Evolutionary conservation across 64 coral and sea anemone species (phyloP).

Genomic region (Pocillopora verrucosa): DNA sequence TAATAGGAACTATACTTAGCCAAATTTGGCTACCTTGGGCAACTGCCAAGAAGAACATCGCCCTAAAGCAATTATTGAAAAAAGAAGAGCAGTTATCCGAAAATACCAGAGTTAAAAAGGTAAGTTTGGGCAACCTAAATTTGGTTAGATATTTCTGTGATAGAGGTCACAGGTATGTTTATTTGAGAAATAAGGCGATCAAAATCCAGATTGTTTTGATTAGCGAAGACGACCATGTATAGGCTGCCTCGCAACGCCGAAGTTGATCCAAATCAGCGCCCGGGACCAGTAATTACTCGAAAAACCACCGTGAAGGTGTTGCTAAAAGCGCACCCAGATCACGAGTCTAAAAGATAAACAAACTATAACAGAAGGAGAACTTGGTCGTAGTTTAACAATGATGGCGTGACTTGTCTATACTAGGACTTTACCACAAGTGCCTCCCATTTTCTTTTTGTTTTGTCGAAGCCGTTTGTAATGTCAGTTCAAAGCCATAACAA

Average conservation of each 20-base stretch:
- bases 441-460: not conserved
- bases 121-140: not conserved
- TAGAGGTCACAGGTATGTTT: not conserved
- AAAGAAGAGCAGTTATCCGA: not conserved
- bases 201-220: not conserved
- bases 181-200: no score
- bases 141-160: no score
- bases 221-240: not conserved
- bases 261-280: not conserved
- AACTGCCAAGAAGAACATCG: slow-evolving; percentile 9
- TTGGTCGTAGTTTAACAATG: no score
- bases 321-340: not conserved
- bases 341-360: not conserved
- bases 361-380: no score
- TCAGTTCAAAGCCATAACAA: slow-evolving; percentile 2
- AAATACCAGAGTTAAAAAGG: slow-evolving; percentile 28
- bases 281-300: slow-evolving; percentile 15
- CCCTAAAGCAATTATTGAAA: slow-evolving; percentile 22
- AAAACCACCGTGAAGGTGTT: slow-evolving; percentile 1
- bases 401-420: no score
- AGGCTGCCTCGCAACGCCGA: not conserved
- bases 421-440: not conserved
- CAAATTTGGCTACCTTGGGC: not conserved
- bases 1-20: slow-evolving; percentile 5
- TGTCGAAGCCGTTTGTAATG: not conserved